phyloP scores from a whole-genome alignment of 2,888 invertebrate species.

The Athalia circularis region DNA sequence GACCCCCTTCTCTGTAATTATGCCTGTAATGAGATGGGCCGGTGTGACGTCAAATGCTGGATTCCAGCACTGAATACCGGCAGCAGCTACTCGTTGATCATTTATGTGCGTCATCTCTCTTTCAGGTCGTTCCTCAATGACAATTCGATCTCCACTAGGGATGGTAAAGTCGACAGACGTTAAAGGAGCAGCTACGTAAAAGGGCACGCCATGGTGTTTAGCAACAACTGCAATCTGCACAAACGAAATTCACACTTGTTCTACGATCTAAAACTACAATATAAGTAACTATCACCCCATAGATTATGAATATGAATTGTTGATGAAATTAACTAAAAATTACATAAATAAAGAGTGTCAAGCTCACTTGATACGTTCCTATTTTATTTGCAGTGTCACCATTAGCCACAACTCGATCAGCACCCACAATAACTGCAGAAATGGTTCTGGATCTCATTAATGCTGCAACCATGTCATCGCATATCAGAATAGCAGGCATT shows the following conservation, averaged over 20 bases:
- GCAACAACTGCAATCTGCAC: slow-evolving; percentile 90
- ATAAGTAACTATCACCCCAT: too few relatives aligned
- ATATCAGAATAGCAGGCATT: slow-evolving; percentile 93
- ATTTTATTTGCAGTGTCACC: slow-evolving; percentile 99
- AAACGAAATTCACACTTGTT: slow-evolving; percentile 37
- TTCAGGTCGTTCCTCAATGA: slow-evolving; percentile 95
- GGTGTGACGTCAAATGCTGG: slow-evolving; percentile 99
- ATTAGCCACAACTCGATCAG: slow-evolving; percentile 95
- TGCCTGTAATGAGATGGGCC: slow-evolving; percentile 91
- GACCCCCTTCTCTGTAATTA: slow-evolving; percentile 95
- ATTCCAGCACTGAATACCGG: slow-evolving; percentile 96
- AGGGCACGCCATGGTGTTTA: slow-evolving; percentile 92
- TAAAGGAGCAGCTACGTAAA: slow-evolving; percentile 95
- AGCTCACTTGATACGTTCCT: slow-evolving; percentile 89
- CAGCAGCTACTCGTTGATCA: slow-evolving; percentile 90
- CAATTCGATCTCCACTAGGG: slow-evolving; percentile 88
- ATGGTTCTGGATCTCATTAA: slow-evolving; percentile 90
- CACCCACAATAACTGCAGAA: slow-evolving; percentile 96
- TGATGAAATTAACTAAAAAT: background rate
- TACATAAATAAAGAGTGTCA: background rate
- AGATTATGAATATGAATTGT: too few relatives aligned
- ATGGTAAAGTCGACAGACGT: slow-evolving; percentile 92
- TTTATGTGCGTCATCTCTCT: slow-evolving; percentile 94
- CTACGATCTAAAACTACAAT: background rate
- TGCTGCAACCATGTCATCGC: slow-evolving; percentile 96